Percentiles rank a stretch among this genome's conserved stretches.
Evolutionary conservation across 2,797 vertebrate species (phyloP).

Genomic region (Pitangus sulphuratus): DNA sequence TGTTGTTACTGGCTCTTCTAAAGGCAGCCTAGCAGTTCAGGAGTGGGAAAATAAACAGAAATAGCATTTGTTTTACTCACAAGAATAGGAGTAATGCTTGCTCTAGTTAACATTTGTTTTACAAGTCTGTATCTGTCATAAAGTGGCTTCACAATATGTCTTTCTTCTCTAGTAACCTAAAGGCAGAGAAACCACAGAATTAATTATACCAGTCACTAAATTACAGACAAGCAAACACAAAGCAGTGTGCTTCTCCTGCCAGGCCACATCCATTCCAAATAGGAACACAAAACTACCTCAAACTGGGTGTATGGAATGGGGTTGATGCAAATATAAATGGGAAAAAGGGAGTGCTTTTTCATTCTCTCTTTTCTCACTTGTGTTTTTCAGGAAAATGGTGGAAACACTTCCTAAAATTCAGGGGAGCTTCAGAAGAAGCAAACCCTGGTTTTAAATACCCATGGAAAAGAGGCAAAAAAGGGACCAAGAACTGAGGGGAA

Average conservation of each 20-base stretch:
- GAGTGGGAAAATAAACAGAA: constrained; percentile 18
- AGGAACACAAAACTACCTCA: constrained; percentile 1
- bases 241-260: constrained; percentile 30
- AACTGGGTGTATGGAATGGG: not conserved
- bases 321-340: not conserved
- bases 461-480: not conserved
- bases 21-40: not conserved
- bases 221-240: constrained; percentile 43
- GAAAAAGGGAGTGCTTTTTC: not conserved
- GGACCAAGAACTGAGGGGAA: not conserved
- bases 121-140: constrained; percentile 96
- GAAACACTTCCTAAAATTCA: not conserved
- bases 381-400: not conserved
- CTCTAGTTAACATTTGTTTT: constrained; percentile 97
- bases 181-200: constrained; percentile 69
- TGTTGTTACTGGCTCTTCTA: not conserved
- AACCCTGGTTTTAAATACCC: not conserved
- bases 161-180: constrained; percentile 93
- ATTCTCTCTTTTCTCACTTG: not conserved
- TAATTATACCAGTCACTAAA: constrained; percentile 51
- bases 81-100: constrained; percentile 92
- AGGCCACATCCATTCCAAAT: not conserved
- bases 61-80: constrained; percentile 79
- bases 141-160: constrained; percentile 92
- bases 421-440: not conserved